Evolutionary conservation across 2,888 invertebrate genomes (phyloP).

Genomic region (Chymomyza amoena): DNA sequence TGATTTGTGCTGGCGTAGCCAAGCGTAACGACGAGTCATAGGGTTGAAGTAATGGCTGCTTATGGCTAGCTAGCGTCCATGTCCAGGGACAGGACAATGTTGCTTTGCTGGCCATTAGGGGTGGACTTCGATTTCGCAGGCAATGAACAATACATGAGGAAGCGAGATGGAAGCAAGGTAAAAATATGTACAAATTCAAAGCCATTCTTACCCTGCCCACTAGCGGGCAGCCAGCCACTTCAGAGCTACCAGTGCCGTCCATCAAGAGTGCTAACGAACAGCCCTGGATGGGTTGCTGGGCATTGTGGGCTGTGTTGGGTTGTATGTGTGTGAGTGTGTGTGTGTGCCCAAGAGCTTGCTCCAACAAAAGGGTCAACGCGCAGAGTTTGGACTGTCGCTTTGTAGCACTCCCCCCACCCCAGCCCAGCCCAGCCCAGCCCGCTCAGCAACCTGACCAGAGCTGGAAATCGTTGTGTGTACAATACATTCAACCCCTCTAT

Average conservation of each 20-base stretch:
- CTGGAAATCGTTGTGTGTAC: neutral
- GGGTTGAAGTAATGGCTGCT: conserved; percentile 57
- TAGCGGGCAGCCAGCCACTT: conserved; percentile 26
- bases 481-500: conserved; percentile 57
- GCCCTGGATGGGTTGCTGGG: conserved; percentile 13
- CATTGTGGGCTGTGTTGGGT: neutral
- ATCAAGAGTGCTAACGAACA: conserved; percentile 55
- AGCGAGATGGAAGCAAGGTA: conserved; percentile 30
- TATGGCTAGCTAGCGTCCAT: neutral
- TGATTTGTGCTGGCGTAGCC: conserved; percentile 13
- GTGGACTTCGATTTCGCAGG: conserved; percentile 62
- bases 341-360: conserved; percentile 25
- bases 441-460: neutral
- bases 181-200: conserved; percentile 56
- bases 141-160: conserved; percentile 38
- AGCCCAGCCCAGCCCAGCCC: no score
- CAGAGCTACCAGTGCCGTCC: conserved; percentile 42
- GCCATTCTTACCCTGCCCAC: conserved; percentile 36
- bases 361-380: conserved; percentile 59
- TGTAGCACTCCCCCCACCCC: neutral
- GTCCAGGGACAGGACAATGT: neutral
- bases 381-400: conserved; percentile 24
- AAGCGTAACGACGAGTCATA: conserved; percentile 17
- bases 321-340: conserved; percentile 47
- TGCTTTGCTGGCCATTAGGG: conserved; percentile 56